A percentile compares a stretch with the other conserved stretches of the same genome.
phyloP scores from a whole-genome alignment of 1,140 invertebrate genomes.

The Scaptodrosophila lebanonensis region DNA sequence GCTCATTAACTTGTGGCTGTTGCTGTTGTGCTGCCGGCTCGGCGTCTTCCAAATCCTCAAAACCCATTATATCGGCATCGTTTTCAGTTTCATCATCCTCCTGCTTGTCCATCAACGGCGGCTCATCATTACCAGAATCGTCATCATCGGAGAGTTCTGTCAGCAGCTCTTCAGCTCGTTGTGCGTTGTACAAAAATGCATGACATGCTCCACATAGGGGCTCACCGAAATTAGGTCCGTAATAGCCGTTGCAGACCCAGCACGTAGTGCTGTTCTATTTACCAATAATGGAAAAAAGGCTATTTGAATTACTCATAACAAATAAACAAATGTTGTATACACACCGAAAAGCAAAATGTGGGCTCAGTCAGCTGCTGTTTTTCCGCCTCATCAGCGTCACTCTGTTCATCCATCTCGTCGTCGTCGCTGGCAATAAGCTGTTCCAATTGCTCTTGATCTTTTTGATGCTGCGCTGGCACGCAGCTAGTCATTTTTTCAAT shows the following conservation, averaged over 20 bases:
- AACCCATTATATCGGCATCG: constrained; percentile 67
- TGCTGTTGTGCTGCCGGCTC: constrained; percentile 26
- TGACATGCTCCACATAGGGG: constrained; percentile 96
- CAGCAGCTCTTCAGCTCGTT: constrained; percentile 63
- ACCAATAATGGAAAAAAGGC: constrained; percentile 4
- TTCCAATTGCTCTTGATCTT: constrained; percentile 56
- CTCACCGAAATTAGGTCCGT: constrained; percentile 93
- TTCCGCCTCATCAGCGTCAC: constrained; percentile 24
- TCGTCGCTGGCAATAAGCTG: constrained; percentile 53
- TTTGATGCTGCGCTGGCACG: constrained; percentile 62
- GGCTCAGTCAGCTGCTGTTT: constrained; percentile 43
- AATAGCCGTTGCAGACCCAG: constrained; percentile 93
- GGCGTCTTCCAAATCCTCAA: constrained; percentile 61
- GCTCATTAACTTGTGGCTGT: constrained; percentile 16
- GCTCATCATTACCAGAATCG: constrained; percentile 96
- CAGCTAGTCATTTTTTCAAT: constrained; percentile 62
- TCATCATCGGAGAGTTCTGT: constrained; percentile 91
- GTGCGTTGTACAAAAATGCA: constrained; percentile 90
- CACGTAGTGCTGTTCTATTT: constrained; percentile 79
- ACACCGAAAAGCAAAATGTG: constrained; percentile 62
- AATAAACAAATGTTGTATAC: too few species aligned
- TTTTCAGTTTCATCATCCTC: constrained; percentile 78
- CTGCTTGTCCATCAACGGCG: constrained; percentile 79
- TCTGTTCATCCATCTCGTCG: constrained; percentile 39
- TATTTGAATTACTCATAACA: constrained; percentile 2